Percentiles rank a stretch among this genome's conserved stretches.
These are phyloP conservation scores for Magallana nippona DNA, from an alignment of 2,888 invertebrate species.

Conservation along the genomic window DNA sequence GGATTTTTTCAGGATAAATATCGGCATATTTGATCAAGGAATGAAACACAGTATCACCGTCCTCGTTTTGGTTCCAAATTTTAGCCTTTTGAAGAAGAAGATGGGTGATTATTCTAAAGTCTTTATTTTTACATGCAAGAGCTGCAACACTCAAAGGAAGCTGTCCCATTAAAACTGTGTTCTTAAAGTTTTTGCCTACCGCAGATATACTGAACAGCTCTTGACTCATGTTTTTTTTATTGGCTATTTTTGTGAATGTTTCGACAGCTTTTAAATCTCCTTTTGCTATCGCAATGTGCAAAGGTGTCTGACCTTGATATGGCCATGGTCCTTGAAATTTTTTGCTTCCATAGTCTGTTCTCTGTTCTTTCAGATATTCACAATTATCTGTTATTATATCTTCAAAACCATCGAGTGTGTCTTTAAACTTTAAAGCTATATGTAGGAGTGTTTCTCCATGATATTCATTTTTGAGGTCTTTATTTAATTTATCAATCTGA, in stretches of 20 bases:
- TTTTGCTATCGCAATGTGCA: not conserved
- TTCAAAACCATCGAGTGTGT: not conserved
- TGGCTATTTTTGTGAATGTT: not conserved
- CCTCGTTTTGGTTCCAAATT: constrained; percentile 51
- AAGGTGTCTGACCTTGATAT: not conserved
- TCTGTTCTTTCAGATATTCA: not conserved
- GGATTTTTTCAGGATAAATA: constrained; percentile 57
- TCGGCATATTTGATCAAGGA: constrained; percentile 59
- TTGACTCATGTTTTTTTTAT: not conserved
- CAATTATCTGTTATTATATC: not conserved
- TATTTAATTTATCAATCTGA: no score
- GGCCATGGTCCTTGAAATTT: no score
- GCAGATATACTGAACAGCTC: constrained; percentile 42
- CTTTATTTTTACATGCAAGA: constrained; percentile 53
- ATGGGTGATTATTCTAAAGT: not conserved
- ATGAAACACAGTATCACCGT: constrained; percentile 65
- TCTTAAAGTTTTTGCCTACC: constrained; percentile 58
- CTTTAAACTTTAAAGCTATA: no score
- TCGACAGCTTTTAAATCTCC: not conserved
- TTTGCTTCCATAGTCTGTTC: no score
- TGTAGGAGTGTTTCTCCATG: no score
- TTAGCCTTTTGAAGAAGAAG: constrained; percentile 44
- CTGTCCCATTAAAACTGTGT: constrained; percentile 67
- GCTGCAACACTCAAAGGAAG: constrained; percentile 65
- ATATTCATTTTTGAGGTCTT: not conserved